phyloP scores from a whole-genome alignment of 2,888 invertebrate species.

The Plemyria rubiginata region DNA sequence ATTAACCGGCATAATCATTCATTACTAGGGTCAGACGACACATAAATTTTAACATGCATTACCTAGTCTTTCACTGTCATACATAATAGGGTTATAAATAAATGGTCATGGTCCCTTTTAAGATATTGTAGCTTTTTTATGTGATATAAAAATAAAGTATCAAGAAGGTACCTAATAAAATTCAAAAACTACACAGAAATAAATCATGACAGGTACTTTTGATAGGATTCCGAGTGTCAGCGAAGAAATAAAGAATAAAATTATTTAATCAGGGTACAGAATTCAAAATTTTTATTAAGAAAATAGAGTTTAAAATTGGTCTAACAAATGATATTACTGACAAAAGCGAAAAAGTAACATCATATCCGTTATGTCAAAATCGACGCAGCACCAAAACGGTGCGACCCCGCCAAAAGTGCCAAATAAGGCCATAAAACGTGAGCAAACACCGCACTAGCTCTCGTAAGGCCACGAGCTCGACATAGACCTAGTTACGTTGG shows the following conservation, averaged over 20 bases:
- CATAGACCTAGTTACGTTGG: conserved; percentile 82
- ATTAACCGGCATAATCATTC: conserved; percentile 3
- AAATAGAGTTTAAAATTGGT: not conserved
- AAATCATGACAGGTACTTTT: too few species aligned
- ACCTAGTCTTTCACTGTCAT: conserved; percentile 12
- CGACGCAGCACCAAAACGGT: conserved; percentile 45
- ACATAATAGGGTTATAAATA: not conserved
- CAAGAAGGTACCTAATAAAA: too few species aligned
- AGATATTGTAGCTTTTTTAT: not conserved
- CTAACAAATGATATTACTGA: not conserved
- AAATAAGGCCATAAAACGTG: conserved; percentile 33
- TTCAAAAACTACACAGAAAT: too few species aligned
- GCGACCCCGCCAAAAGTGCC: conserved; percentile 48
- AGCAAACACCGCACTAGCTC: conserved; percentile 40
- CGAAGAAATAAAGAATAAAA: too few species aligned
- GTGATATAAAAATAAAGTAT: too few species aligned
- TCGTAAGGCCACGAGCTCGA: conserved; percentile 73
- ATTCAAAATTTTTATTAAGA: not conserved
- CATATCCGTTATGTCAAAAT: conserved; percentile 23
- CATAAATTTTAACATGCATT: conserved; percentile 21
- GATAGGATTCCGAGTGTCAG: too few species aligned
- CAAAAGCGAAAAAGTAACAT: conserved; percentile 17
- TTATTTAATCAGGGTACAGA: too few species aligned
- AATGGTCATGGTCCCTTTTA: not conserved
- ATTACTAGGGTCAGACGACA: conserved; percentile 27